phyloP scores from a whole-genome alignment of 92 coral and sea anemone species.

The Pocillopora grandis region DNA sequence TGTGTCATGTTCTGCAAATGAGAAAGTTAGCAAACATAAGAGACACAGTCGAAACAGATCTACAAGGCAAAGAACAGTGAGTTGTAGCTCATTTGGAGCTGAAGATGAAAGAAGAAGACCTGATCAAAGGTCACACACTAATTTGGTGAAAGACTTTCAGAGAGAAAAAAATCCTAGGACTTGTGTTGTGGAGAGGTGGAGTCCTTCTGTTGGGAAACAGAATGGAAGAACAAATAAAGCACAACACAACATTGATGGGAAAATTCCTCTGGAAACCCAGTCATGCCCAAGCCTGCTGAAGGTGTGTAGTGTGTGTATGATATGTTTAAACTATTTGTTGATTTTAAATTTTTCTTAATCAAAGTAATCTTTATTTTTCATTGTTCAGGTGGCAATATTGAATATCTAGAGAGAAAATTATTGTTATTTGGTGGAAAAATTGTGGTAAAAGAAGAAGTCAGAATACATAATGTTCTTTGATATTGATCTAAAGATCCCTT shows the following conservation, averaged over 20 bases:
- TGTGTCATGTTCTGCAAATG: conserved; percentile 6
- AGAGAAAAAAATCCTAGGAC: background rate
- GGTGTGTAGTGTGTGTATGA: background rate
- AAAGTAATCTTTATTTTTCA: no score
- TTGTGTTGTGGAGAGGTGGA: background rate
- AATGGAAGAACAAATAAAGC: background rate
- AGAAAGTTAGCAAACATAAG: conserved; percentile 13
- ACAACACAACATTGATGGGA: background rate
- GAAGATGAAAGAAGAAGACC: background rate
- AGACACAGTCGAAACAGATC: conserved; percentile 15
- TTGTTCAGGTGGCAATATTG: no score
- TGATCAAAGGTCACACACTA: background rate
- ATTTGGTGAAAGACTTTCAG: background rate
- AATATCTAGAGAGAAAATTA: no score
- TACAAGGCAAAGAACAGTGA: conserved; percentile 31
- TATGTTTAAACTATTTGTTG: no score
- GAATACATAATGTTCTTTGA: no score
- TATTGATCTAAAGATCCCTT: no score
- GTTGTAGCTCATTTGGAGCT: conserved; percentile 15
- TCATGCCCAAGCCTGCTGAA: conserved; percentile 15
- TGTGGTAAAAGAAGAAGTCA: no score
- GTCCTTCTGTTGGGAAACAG: background rate
- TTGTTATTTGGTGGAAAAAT: no score
- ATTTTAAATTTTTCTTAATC: no score
- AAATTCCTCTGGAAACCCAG: background rate